Percentiles rank a stretch among this genome's conserved stretches.
phyloP scores from a whole-genome alignment of 2,113 vertebrate genomes.

The Oreochromis aureus region DNA sequence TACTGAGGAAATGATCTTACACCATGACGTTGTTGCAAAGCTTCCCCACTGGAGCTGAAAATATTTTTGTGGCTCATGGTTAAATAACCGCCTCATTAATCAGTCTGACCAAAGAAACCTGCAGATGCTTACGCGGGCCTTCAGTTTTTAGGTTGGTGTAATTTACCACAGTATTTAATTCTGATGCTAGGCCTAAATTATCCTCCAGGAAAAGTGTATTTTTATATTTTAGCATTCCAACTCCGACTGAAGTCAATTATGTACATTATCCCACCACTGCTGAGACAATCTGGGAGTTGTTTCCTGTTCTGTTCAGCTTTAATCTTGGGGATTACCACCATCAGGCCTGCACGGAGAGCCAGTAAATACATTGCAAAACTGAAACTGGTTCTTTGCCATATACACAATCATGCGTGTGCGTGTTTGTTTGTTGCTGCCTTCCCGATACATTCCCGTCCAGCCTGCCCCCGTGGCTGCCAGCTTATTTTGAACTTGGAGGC shows the following conservation, averaged over 20 bases:
- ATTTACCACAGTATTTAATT: background rate
- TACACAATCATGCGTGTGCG: background rate
- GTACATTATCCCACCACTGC: background rate
- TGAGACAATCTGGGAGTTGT: background rate
- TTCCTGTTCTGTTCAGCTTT: background rate
- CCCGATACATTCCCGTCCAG: background rate
- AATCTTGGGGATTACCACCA: background rate
- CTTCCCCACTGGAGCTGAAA: background rate
- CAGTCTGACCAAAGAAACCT: background rate
- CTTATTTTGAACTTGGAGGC: background rate
- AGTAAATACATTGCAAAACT: conserved; percentile 16
- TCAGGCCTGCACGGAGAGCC: background rate
- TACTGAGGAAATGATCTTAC: background rate
- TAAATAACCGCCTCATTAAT: background rate
- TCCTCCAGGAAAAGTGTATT: background rate
- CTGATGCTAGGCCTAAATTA: background rate
- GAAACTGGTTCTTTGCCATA: background rate
- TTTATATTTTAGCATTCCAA: background rate
- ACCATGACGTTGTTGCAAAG: background rate
- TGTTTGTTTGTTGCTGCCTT: background rate
- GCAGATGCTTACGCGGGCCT: background rate
- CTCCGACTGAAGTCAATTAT: background rate
- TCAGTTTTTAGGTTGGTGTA: background rate
- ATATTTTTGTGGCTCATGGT: background rate
- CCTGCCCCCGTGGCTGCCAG: background rate